Evolutionary conservation across 2,888 invertebrate species (phyloP), one percentile per base, ranked within the genome.

Genomic region (Oscheius sp.): DNA sequence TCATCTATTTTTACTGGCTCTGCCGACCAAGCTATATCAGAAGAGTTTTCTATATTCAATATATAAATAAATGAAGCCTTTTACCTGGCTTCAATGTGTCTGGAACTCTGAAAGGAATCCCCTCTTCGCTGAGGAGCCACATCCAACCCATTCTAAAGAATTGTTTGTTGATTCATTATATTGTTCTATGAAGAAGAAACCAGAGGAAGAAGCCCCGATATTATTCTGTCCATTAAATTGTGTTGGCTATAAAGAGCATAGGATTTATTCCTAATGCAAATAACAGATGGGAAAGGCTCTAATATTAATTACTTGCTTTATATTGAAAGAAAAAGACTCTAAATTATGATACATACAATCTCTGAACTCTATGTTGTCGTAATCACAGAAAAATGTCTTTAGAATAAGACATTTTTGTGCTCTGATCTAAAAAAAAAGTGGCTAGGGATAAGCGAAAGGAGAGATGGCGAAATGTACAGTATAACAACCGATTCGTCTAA

Each of bases 11-110:
- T 20, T 17, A 65, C 39, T 23, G 71, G 72, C 20, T 69, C 33
- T 8, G 66, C 55, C 39, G 71, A 52, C 76, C 76, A 74, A n/a
- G 70, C 71, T 15, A 69, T 52, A 39, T 74, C 71, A 10, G 61
- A 69, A 2, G 17, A 31, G 25, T 63, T 68, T 72, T 65, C 73
- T 76, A 39, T 34, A 57, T 37, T 20, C 27, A 29, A 27, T 27
- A 27, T 10, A 48, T 3, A 20, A 48, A 45, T 23, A 20, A 29
- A 15, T 20, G 12, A 10, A 20, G 15, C 20, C 3, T 5, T 27
- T 25, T 37, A 66, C 66, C 57, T 15, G 58, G 68, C 34, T 31
- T 53, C 6, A 29, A 8, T 29, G 20, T 23, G 10, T 42, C 55
- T 12, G 53, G 46, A 15, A 55, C 45, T 15, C 66, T 37, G 31